Evolutionary conservation across 64 coral and sea anemone species (phyloP).

Genomic region (Hydrozoanthus tunicans): DNA sequence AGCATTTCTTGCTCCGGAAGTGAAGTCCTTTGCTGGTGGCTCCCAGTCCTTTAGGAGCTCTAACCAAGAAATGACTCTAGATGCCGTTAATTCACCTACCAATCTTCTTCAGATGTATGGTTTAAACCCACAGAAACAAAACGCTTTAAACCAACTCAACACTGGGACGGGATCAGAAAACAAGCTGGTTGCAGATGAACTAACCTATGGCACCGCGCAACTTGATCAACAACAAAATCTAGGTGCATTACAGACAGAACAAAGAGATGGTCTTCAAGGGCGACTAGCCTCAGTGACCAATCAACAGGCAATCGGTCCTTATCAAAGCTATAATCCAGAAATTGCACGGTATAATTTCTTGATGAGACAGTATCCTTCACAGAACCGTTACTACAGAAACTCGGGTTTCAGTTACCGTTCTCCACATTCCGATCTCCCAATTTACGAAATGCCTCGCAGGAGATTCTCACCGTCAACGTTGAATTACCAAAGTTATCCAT

Average conservation of each 20-base stretch:
- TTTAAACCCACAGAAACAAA: constrained; percentile 1
- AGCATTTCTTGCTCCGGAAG: background rate
- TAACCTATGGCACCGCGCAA: constrained; percentile 14
- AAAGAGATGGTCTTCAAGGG: constrained; percentile 1
- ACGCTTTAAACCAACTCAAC: background rate
- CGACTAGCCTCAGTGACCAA: background rate
- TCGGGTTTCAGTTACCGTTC: background rate
- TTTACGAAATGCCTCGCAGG: background rate
- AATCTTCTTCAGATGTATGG: background rate
- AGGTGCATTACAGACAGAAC: constrained; percentile 12
- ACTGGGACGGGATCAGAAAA: background rate
- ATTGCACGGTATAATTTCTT: background rate
- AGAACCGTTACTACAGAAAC: background rate
- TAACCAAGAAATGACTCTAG: background rate
- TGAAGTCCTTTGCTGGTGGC: background rate
- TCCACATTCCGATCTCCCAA: background rate
- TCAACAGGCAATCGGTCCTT: background rate
- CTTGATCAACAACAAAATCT: constrained; percentile 26
- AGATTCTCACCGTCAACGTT: background rate
- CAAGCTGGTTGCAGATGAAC: constrained; percentile 13
- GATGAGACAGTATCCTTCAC: background rate
- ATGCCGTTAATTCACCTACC: background rate
- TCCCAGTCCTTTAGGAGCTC: no score
- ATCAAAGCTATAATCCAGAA: background rate
- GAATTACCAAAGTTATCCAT: constrained; percentile 26